These are phyloP conservation scores for Equus quagga DNA, from an alignment of 2,113 vertebrate genomes.

Conservation along the genomic window DNA sequence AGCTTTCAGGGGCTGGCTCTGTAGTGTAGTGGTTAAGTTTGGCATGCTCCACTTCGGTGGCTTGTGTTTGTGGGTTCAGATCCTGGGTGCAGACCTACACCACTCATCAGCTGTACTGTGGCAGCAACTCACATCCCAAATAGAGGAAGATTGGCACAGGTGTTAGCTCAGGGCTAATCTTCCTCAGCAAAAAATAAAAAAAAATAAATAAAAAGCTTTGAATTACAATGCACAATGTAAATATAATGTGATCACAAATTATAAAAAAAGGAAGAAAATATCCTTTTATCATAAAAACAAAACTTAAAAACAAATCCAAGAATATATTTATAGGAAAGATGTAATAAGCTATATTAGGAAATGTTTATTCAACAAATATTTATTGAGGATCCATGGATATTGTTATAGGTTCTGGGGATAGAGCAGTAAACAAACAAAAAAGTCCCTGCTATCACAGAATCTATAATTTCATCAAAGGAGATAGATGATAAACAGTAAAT, in stretches of 20 bases:
- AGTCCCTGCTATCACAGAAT: neutral
- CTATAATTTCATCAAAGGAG: neutral
- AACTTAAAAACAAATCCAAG: neutral
- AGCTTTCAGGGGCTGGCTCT: neutral
- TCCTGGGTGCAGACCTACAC: too few species aligned
- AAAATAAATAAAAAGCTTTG: neutral
- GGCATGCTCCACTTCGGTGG: too few species aligned
- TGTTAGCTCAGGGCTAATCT: too few species aligned
- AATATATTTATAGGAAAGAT: neutral
- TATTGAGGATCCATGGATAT: neutral
- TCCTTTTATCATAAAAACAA: neutral
- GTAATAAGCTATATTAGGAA: neutral
- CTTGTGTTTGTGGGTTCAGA: too few species aligned
- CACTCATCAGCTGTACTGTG: too few species aligned
- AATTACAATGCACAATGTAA: neutral
- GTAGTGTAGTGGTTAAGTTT: too few species aligned
- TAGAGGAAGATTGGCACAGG: too few species aligned
- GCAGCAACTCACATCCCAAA: too few species aligned
- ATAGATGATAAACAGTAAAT: neutral
- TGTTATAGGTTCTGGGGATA: neutral
- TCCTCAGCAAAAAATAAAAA: too few species aligned
- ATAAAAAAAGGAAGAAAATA: neutral
- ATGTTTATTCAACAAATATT: neutral
- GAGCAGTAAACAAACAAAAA: neutral
- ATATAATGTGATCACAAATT: neutral